These are phyloP conservation scores for Lamellibrachia columna DNA, from an alignment of 2,888 invertebrate genomes.

Conservation along the genomic window DNA sequence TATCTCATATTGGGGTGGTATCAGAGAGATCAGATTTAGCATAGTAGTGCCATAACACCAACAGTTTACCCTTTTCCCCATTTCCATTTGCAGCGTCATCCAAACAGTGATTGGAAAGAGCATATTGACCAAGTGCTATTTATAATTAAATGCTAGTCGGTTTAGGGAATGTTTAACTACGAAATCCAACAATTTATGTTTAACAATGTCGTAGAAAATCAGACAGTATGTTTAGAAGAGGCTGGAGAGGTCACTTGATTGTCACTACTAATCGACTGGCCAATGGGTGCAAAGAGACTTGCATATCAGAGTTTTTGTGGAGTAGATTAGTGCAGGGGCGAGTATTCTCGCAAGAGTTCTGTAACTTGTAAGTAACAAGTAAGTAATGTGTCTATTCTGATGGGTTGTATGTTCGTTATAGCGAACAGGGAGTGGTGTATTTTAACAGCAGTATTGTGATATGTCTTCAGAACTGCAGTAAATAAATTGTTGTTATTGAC, in stretches of 20 bases:
- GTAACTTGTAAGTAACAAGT: not conserved
- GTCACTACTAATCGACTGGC: not conserved
- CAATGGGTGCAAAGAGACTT: not conserved
- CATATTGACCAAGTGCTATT: not conserved
- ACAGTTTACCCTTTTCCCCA: not conserved
- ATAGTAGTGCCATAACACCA: not conserved
- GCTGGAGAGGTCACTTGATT: not conserved
- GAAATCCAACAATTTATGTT: not conserved
- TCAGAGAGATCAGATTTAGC: not conserved
- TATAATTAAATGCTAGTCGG: constrained; percentile 10
- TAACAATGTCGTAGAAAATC: not conserved
- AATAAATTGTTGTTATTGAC: not conserved
- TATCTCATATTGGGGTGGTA: not conserved
- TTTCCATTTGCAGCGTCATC: not conserved
- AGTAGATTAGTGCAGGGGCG: not conserved
- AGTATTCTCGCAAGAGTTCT: not conserved
- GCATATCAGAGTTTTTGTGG: not conserved
- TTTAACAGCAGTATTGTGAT: not conserved
- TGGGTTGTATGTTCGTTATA: not conserved
- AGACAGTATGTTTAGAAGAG: not conserved
- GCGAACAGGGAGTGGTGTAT: not conserved
- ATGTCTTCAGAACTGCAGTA: not conserved
- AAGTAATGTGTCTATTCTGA: not conserved
- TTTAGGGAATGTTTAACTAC: not conserved
- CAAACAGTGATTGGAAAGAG: no score